Evolutionary conservation across 2,888 invertebrate genomes (phyloP), one percentile per base, ranked within the genome.

Genomic region (Drosophila subquinaria): DNA sequence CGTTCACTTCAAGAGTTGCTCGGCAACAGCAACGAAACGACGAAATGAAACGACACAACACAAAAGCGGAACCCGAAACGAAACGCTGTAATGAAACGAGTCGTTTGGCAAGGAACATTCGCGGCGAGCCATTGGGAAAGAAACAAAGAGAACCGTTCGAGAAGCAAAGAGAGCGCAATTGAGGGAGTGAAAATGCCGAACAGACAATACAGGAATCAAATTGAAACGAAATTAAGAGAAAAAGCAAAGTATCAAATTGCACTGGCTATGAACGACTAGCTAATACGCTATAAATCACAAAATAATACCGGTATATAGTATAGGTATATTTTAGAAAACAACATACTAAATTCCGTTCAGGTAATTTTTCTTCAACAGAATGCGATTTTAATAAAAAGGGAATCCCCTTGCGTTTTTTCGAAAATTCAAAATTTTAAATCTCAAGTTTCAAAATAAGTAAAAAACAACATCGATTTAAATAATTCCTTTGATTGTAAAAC

Each of bases 1-100:
- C 73, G 66, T 57, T 77, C 69, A 60, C 69, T 51, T 77, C 69
- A 63, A 77, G 73, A 77, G 76, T 77, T 77, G 76, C 77, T 78
- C 77, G 77, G 79, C 78, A 78, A 78, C 78, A 78, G 68, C 74
- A 78, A 63, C 68, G 67, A 63, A 71, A 63, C 51, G 30, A 23
- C 56, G 63, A 38, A 65, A 53, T 53, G 77, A 62, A 76, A 30
- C 40, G 40, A 33, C 6, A 48, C 42, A 45, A 33, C 59, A 63
- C 17, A 35, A 33, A 74, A 15, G n/a, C 27, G 4, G 23, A 15
- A 30, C 9, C 40, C 48, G 42, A 23, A 69, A 33, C 27, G 11
- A 30, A 36, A 59, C 17, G 40, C 4, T 4, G 11, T 4, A 38
- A 38, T 27, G 33, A 35, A 51, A 51, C 35, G 50, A 52, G 38